Evolutionary conservation across 2,888 invertebrate species (phyloP), one percentile per base, ranked within the genome.

Genomic region (Melangyna quadrimaculata): DNA sequence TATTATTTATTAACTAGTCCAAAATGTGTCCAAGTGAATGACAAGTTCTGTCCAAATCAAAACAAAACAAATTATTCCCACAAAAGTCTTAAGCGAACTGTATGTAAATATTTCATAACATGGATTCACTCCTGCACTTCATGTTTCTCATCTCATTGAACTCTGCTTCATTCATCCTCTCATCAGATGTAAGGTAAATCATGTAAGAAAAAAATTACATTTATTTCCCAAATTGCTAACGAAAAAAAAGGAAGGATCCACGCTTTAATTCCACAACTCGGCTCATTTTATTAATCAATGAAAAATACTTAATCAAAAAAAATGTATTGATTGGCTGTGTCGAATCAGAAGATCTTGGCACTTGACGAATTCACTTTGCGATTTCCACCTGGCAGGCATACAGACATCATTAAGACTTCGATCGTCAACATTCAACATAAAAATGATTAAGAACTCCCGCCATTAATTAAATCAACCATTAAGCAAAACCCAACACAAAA

Each of bases 371-470:
- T 83, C 69, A 57, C 72, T 78, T 48, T 69, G 45, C 73, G 43
- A 80, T 61, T 72, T 71, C 71, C 86, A 73, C 73, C 69, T 81
- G 81, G 70, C 43, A 19, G 81, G 70, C 43, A 19, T 24, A 32
- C 0, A 7, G 27, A 55, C 53, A 70, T 78, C 86, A 86, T 86
- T 86, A 81, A 78, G 81, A 69, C 67, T 70, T 75, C n/a, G n/a
- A 73, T 61, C 67, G 53, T 71, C 40, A n/a, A 40, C 8, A 3
- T n/a, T n/a, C n/a, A n/a, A n/a, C 29, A 63, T 27, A 24, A 57
- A 86, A 86, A 78, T 86, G 77, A 86, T 86, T 86, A 86, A 81
- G 86, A 70, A 80, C 77, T 69, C 69, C 81, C 77, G 86, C 72
- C 86, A 86, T 86, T 81, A 86, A 86, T 86, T 86, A 86, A 86